Evolutionary conservation across 2,888 invertebrate genomes (phyloP).

Genomic region (Orthosia incerta): DNA sequence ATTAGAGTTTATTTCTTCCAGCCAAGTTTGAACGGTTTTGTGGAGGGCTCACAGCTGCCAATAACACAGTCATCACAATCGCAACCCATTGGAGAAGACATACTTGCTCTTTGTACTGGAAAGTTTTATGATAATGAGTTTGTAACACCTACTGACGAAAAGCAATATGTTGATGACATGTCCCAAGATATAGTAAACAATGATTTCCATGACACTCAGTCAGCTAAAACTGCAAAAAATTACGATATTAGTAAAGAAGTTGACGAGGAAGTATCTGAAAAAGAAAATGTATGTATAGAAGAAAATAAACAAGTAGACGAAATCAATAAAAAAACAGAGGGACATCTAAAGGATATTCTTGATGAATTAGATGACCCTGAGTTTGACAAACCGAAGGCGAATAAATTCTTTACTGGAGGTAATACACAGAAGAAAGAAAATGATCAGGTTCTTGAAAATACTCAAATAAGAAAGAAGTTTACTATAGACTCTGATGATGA

Average conservation of each 20-base stretch:
- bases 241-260: slow-evolving; percentile 16
- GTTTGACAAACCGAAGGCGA: slow-evolving; percentile 75
- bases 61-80: slow-evolving; percentile 76
- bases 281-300: not conserved
- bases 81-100: slow-evolving; percentile 85
- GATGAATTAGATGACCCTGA: slow-evolving; percentile 83
- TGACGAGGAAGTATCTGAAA: slow-evolving; percentile 22
- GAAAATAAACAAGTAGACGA: slow-evolving; percentile 6
- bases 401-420: slow-evolving; percentile 78
- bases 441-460: slow-evolving; percentile 51
- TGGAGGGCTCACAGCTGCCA: slow-evolving; percentile 87
- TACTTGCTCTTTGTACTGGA: slow-evolving; percentile 91
- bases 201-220: slow-evolving; percentile 46
- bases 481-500: slow-evolving; percentile 84
- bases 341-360: slow-evolving; percentile 79
- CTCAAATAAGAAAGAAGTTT: slow-evolving; percentile 80
- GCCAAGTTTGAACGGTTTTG: slow-evolving; percentile 88
- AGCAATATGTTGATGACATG: slow-evolving; percentile 51
- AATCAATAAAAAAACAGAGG: slow-evolving; percentile 42
- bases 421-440: slow-evolving; percentile 61
- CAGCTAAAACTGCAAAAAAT: slow-evolving; percentile 32
- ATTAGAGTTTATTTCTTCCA: slow-evolving; percentile 61
- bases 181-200: slow-evolving; percentile 60
- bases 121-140: slow-evolving; percentile 89
- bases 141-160: slow-evolving; percentile 71